Percentiles rank a stretch among this genome's conserved stretches.
phyloP scores from a whole-genome alignment of 2,113 vertebrate species.

The Chascanopsetta lugubris region DNA sequence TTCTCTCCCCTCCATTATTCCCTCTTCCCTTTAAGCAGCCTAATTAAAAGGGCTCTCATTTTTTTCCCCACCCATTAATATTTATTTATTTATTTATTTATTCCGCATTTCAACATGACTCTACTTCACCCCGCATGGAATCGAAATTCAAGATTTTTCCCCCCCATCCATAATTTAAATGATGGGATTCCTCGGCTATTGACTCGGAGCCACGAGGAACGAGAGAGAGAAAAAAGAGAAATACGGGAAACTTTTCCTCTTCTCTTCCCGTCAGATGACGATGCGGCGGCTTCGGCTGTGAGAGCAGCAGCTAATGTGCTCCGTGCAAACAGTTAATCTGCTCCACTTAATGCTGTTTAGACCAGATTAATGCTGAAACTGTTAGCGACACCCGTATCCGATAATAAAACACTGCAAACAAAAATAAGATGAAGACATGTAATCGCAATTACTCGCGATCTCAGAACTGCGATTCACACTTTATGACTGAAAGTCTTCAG shows the following conservation, averaged over 20 bases:
- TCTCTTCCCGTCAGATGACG: constrained; percentile 21
- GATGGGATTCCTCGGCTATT: constrained; percentile 17
- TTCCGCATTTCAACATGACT: constrained; percentile 51
- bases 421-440: constrained; percentile 40
- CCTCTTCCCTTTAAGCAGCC: constrained; percentile 75
- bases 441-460: constrained; percentile 42
- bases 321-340: constrained; percentile 41
- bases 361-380: constrained; percentile 38
- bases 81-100: constrained; percentile 65
- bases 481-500: constrained; percentile 54
- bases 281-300: constrained; percentile 11
- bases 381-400: constrained; percentile 13
- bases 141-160: constrained; percentile 46
- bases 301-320: constrained; percentile 7
- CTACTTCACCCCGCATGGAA: constrained; percentile 33
- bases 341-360: constrained; percentile 49
- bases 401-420: constrained; percentile 25
- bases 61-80: constrained; percentile 64
- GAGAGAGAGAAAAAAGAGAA: no score
- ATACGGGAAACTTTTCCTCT: constrained; percentile 45
- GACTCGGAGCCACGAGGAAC: constrained; percentile 12
- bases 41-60: constrained; percentile 78
- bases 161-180: constrained; percentile 35
- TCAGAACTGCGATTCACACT: constrained; percentile 22
- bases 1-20: constrained; percentile 75